Evolutionary conservation across 1,140 invertebrate genomes (phyloP), one percentile per base, ranked within the genome.

Genomic region (Lamellibrachia luymesi): DNA sequence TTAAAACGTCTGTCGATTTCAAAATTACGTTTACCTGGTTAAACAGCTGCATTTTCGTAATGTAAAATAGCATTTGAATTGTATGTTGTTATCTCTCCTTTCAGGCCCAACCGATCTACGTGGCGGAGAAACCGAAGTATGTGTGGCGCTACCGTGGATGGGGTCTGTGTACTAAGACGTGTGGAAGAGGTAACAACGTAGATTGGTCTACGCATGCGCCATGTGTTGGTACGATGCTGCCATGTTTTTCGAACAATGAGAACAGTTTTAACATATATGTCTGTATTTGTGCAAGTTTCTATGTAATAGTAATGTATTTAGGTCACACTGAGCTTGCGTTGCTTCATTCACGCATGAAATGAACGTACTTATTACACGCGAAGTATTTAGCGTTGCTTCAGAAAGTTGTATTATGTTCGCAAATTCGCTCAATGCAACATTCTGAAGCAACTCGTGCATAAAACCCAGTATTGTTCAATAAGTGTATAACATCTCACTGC

Each of bases 111-210:
- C 64, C 64, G 13, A 80, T 80, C 17, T 2, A 80, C 64, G 25
- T 4, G 25, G 8, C 1, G 2, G 5, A 6, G 13, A 50, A n/a
- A 51, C 49, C 91, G 13, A 51, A 91, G 49, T 93, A 93, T 50
- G 90, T 93, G 17, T 93, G 93, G 93, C 51, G 49, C 90, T 51
- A 90, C 25, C 51, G 52, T 38, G 93, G 91, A 0, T 92, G 90
- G 93, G 64, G 90, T 5, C 64, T 51, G 52, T 93, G 93, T n/a
- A 64, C 27, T 51, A 92, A 93, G 91, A 27, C 90, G 2, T 93
- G 93, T 52, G 93, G 93, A 64, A 38, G 80, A 50, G 93, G 93
- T 93, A 50, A 91, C 64, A 17, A 80, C 64, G 25, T 80, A 17
- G 64, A 8, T 80, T 80, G 64, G 64, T 80, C 64, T 80, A 22